Conservation (phyloP, 2,888 invertebrate species). For the Poecilobothrus nobilitatus region DNA sequence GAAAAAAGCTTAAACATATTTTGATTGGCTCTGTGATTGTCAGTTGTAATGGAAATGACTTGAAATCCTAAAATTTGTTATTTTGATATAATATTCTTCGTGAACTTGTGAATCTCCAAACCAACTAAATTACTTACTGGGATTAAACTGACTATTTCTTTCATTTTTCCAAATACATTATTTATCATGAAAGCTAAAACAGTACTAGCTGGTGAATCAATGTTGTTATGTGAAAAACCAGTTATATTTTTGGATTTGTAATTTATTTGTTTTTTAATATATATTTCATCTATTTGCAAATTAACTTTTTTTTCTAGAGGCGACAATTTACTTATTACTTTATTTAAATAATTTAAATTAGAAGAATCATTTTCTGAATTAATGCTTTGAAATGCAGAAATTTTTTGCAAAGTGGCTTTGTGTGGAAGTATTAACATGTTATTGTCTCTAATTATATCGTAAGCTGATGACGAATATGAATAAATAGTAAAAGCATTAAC, state of each 20-base stretch:
- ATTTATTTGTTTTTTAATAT: conserved; percentile 11
- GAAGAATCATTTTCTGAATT: background rate
- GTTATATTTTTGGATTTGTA: background rate
- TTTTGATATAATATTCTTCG: background rate
- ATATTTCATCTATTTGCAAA: conserved; percentile 10
- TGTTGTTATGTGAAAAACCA: background rate
- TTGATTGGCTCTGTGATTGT: conserved; percentile 11
- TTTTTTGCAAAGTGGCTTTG: background rate
- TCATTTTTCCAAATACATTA: conserved; percentile 7
- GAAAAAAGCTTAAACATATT: conserved; percentile 8
- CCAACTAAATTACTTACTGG: conserved; percentile 7
- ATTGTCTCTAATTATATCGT: background rate
- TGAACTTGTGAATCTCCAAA: background rate
- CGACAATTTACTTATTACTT: background rate
- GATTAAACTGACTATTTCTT: background rate
- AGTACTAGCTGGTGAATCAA: background rate
- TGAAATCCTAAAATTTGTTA: conserved; percentile 4
- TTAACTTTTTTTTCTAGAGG: background rate
- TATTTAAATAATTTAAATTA: background rate
- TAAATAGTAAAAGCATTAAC: conserved; percentile 2
- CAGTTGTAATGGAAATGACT: conserved; percentile 7
- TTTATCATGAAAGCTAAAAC: conserved; percentile 3
- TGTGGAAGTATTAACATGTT: conserved; percentile 2
- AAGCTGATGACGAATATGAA: conserved; percentile 2
- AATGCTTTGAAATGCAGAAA: background rate